Conservation (phyloP, 2,888 invertebrate genomes). For the Ceraclea dissimilis region DNA sequence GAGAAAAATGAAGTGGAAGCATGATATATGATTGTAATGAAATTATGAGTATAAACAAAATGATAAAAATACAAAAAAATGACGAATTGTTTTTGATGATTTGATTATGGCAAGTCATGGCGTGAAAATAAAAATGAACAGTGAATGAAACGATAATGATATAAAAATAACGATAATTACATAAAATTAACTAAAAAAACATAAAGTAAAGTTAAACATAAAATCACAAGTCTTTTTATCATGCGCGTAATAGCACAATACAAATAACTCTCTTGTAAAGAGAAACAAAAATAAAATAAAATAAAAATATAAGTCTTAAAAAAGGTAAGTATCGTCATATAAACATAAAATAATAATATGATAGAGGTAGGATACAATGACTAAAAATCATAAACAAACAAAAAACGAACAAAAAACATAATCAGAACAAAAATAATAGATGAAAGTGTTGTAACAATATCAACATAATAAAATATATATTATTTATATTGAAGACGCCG, state of each 20-base stretch:
- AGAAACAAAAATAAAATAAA: conserved; percentile 14
- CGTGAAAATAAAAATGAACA: conserved; percentile 13
- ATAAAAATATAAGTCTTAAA: conserved; percentile 16
- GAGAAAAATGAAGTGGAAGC: not conserved
- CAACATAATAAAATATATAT: conserved; percentile 10
- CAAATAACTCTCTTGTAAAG: conserved; percentile 24
- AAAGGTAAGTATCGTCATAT: conserved; percentile 13
- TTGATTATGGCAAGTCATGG: conserved; percentile 22
- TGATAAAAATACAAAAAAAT: conserved; percentile 13
- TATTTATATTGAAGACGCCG: conserved; percentile 11
- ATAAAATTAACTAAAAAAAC: conserved; percentile 24
- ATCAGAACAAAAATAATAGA: conserved; percentile 12
- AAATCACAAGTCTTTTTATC: conserved; percentile 26
- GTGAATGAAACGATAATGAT: conserved; percentile 13
- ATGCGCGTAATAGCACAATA: conserved; percentile 24
- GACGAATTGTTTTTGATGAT: conserved; percentile 3
- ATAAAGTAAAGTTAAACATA: conserved; percentile 24
- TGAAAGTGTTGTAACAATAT: not conserved
- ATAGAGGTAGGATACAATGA: conserved; percentile 25
- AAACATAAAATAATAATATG: conserved; percentile 20
- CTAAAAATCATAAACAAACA: conserved; percentile 17
- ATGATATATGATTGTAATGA: not conserved
- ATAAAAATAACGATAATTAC: conserved; percentile 18
- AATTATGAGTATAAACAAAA: conserved; percentile 8
- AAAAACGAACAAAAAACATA: conserved; percentile 18